Evolutionary conservation across 2,888 invertebrate species (phyloP).

Genomic region (Drosophila robusta): DNA sequence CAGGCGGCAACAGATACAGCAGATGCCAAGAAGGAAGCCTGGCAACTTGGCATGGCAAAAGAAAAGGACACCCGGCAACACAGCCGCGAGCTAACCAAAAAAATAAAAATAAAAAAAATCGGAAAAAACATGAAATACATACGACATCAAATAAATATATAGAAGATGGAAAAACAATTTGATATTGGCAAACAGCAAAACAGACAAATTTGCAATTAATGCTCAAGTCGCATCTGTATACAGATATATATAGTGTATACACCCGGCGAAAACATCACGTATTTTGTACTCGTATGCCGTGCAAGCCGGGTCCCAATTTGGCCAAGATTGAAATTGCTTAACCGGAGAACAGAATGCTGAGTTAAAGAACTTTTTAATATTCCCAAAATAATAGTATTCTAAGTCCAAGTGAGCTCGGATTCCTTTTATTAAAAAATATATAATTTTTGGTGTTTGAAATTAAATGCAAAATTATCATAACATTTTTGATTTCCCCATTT

Average conservation of each 20-base stretch:
- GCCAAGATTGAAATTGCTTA: neutral
- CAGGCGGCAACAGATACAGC: slow-evolving; percentile 14
- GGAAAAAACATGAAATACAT: slow-evolving; percentile 42
- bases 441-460: too few relatives aligned
- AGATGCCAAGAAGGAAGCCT: slow-evolving; percentile 23
- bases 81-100: slow-evolving; percentile 35
- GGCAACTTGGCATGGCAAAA: slow-evolving; percentile 31
- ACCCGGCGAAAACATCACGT: too few relatives aligned
- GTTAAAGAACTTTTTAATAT: too few relatives aligned
- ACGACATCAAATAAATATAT: slow-evolving; percentile 36
- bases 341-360: too few relatives aligned
- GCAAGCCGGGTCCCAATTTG: slow-evolving; percentile 11
- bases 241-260: neutral
- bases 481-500: too few relatives aligned
- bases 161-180: slow-evolving; percentile 45
- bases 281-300: too few relatives aligned
- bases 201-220: slow-evolving; percentile 49
- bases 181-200: slow-evolving; percentile 57
- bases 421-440: too few relatives aligned
- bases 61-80: slow-evolving; percentile 42
- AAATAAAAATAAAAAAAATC: neutral
- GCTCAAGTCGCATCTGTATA: slow-evolving; percentile 25
- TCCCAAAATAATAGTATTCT: too few relatives aligned
- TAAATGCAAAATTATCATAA: too few relatives aligned
- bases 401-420: too few relatives aligned